Evolutionary conservation across 2,113 vertebrate genomes (phyloP), one percentile per base, ranked within the genome.

Genomic region (Epinephelus cyanopodus): DNA sequence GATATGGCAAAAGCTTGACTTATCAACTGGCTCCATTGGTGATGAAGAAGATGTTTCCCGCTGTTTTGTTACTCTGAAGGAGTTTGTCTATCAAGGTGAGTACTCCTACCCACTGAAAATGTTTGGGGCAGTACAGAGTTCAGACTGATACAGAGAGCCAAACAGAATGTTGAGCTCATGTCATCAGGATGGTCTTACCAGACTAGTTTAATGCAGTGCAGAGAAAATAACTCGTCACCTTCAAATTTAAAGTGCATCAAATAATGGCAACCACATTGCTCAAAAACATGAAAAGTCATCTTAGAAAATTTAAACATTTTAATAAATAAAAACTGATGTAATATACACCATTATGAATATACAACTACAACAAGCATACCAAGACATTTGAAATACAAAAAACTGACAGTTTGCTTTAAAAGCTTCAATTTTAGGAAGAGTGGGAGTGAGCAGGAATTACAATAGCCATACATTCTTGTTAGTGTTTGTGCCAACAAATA

Each of bases 301-400:
- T 90, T 92, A 83, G 83, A 93, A 95, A 94, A 93, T 91, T 89
- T 91, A 88, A 90, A 90, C 88, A 89, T 93, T 92, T 92, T 93
- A 93, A 91, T 93, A 92, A 94, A 93, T 89, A 92, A 93, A 94
- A 91, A 91, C 75, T 91, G 92, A 93, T 94, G 92, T 93, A 93
- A 94, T 93, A 94, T 93, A 93, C 93, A 94, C 89, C 93, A 93
- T 91, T 93, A 87, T 92, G 92, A 93, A 85, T 92, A 89, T 91
- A 92, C 90, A 91, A 87, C 90, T 93, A 94, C 91, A 93, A 91
- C 90, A 94, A 93, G 91, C 93, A 93, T 93, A 93, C 92, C 91
- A 93, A 92, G 90, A 94, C 92, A 90, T 90, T 73, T 90, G 83
- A 91, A 88, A 93, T 91, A 93, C 92, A 92, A 92, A 92, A 91